Conservation (phyloP, 2,113 vertebrate species). For the Leiothrix lutea region DNA sequence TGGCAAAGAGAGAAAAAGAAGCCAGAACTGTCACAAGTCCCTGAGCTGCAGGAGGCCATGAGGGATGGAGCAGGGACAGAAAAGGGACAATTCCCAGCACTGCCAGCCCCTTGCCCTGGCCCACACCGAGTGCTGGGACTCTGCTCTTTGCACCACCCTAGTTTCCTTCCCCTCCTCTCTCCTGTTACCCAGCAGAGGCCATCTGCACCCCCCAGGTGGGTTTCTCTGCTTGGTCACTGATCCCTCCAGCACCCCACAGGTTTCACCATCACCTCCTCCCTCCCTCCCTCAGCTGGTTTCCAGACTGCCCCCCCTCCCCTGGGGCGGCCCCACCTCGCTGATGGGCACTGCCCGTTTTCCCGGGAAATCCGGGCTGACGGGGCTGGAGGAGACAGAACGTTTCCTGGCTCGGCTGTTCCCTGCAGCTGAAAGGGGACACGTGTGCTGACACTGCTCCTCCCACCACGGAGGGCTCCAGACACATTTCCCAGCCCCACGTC, state of each 20-base stretch:
- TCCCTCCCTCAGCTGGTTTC: neutral
- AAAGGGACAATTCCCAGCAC: neutral
- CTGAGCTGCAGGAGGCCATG: neutral
- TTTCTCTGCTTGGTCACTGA: neutral
- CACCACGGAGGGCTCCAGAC: neutral
- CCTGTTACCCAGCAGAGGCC: neutral
- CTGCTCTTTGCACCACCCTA: accelerated
- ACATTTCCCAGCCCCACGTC: accelerated
- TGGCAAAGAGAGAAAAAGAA: no score
- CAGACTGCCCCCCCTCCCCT: neutral
- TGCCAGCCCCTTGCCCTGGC: neutral
- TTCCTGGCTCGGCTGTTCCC: neutral
- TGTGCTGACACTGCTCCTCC: neutral
- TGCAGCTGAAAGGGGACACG: neutral
- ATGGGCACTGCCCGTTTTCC: neutral
- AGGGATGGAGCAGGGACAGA: neutral
- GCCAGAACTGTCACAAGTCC: no score
- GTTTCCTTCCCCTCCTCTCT: neutral
- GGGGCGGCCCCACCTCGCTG: accelerated
- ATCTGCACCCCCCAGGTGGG: no score
- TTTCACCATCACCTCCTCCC: neutral
- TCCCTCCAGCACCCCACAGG: accelerated
- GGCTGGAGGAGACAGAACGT: neutral
- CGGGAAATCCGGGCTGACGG: neutral
- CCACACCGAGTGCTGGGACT: accelerated